These are phyloP conservation scores for Amphipyra berbera DNA, from an alignment of 2,888 invertebrate genomes.

Conservation along the genomic window DNA sequence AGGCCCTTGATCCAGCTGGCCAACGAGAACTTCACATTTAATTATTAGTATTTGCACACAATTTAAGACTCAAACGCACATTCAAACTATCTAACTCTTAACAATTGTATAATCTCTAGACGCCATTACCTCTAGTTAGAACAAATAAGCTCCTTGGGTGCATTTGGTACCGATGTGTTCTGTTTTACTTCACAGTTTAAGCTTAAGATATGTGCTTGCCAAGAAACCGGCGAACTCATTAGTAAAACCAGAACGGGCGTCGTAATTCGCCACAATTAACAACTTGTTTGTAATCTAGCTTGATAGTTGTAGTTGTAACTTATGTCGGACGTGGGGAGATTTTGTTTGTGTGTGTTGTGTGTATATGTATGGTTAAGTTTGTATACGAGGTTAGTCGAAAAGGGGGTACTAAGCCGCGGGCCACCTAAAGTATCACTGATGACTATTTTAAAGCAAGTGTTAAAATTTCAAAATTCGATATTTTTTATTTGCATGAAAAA, in stretches of 20 bases:
- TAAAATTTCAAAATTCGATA: no score
- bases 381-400: no score
- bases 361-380: neutral
- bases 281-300: slow-evolving; percentile 58
- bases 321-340: slow-evolving; percentile 28
- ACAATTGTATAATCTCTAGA: slow-evolving; percentile 30
- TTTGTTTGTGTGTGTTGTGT: slow-evolving; percentile 4
- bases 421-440: no score
- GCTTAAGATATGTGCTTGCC: slow-evolving; percentile 78
- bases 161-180: slow-evolving; percentile 61
- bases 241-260: slow-evolving; percentile 67
- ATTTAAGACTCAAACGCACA: neutral
- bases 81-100: slow-evolving; percentile 19
- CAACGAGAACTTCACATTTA: neutral
- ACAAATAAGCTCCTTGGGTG: slow-evolving; percentile 51
- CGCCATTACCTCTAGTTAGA: slow-evolving; percentile 32
- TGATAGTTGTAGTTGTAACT: slow-evolving; percentile 50
- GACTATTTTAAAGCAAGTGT: no score
- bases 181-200: slow-evolving; percentile 71
- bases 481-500: no score
- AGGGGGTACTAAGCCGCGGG: no score
- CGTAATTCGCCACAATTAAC: slow-evolving; percentile 63
- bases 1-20: no score
- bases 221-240: slow-evolving; percentile 80
- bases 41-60: no score